Evolutionary conservation across 2,888 invertebrate species (phyloP).

Genomic region (Cheilosia pagana): DNA sequence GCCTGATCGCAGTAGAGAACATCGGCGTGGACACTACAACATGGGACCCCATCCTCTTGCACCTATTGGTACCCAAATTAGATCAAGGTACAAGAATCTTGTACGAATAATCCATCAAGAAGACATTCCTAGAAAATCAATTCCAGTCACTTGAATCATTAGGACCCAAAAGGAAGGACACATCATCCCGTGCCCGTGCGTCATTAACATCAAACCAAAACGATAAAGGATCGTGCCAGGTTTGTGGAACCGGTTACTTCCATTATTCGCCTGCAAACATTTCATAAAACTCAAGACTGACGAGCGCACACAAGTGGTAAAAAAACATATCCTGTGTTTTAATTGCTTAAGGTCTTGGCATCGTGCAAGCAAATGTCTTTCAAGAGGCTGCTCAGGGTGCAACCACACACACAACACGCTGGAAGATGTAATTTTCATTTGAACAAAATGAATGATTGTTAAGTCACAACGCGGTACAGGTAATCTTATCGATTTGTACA

Average conservation of each 20-base stretch:
- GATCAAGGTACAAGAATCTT: conserved; percentile 10
- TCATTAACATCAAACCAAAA: conserved; percentile 3
- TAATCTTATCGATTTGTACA: too few species aligned
- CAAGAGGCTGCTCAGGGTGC: conserved; percentile 27
- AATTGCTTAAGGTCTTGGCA: conserved; percentile 30
- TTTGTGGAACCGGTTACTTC: neutral
- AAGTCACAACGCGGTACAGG: too few species aligned
- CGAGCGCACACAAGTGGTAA: conserved; percentile 19
- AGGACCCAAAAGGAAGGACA: conserved; percentile 1
- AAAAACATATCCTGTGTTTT: neutral
- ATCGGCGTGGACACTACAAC: too few species aligned
- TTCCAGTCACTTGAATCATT: conserved; percentile 24
- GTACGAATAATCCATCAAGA: conserved; percentile 12
- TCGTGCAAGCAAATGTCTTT: conserved; percentile 16
- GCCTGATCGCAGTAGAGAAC: too few species aligned
- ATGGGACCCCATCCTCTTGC: neutral
- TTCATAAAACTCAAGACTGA: conserved; percentile 13
- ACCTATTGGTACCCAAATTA: neutral
- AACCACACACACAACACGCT: neutral
- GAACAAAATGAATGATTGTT: too few species aligned
- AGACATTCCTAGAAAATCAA: conserved; percentile 24
- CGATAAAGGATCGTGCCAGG: neutral
- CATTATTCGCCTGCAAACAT: neutral
- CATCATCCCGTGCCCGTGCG: neutral
- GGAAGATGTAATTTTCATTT: too few species aligned